Evolutionary conservation across 2,888 invertebrate genomes (phyloP).

Genomic region (Notocelia uddmanniana): DNA sequence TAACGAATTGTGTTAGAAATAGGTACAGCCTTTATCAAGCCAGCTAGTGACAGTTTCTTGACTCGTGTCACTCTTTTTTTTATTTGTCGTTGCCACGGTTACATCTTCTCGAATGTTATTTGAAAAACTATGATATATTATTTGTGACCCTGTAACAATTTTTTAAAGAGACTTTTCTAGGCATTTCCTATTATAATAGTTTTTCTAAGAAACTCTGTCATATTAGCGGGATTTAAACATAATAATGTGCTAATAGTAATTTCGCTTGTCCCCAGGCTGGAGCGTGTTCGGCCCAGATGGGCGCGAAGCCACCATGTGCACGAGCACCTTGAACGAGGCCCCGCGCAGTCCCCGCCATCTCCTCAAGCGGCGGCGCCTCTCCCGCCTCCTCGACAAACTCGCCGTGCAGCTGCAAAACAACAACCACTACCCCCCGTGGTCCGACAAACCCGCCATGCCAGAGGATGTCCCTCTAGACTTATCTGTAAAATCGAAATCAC

Average conservation of each 20-base stretch:
- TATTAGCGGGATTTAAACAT: too few relatives aligned
- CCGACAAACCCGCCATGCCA: conserved; percentile 55
- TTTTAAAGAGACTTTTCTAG: too few relatives aligned
- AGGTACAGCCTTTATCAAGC: too few relatives aligned
- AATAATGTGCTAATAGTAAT: neutral
- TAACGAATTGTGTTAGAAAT: too few relatives aligned
- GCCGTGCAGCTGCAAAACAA: conserved; percentile 72
- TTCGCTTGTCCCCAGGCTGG: conserved; percentile 66
- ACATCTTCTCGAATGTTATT: too few relatives aligned
- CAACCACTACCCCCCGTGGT: conserved; percentile 72
- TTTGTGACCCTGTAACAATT: too few relatives aligned
- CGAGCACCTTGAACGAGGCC: conserved; percentile 83
- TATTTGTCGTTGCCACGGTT: too few relatives aligned
- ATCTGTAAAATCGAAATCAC: conserved; percentile 88
- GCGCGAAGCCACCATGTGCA: conserved; percentile 61
- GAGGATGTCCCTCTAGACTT: conserved; percentile 95
- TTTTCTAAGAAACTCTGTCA: too few relatives aligned
- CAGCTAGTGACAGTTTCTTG: too few relatives aligned
- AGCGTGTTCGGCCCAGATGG: conserved; percentile 53
- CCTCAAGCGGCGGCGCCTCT: conserved; percentile 91
- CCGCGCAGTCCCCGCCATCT: conserved; percentile 74
- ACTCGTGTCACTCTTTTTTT: too few relatives aligned
- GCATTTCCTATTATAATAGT: too few relatives aligned
- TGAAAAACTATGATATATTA: too few relatives aligned
- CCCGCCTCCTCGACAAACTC: conserved; percentile 92